These are phyloP conservation scores for Connochaetes taurinus DNA, from an alignment of 2,113 vertebrate species.

Conservation along the genomic window DNA sequence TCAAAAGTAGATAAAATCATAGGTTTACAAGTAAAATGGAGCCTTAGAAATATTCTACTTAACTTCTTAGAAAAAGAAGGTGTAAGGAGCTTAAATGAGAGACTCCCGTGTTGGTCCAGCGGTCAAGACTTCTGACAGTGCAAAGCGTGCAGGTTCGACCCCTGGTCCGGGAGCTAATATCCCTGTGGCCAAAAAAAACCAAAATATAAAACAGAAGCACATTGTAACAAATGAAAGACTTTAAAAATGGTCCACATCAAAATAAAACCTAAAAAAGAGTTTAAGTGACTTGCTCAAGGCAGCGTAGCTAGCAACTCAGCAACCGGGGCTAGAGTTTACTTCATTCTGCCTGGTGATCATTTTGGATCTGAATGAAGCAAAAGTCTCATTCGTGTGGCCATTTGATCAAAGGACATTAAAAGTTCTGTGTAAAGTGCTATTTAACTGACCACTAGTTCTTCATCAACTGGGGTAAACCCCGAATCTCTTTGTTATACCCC, in stretches of 20 bases:
- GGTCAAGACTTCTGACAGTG: neutral
- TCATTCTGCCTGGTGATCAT: neutral
- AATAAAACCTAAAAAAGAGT: neutral
- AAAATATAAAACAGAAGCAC: neutral
- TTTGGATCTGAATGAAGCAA: neutral
- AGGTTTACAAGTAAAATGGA: neutral
- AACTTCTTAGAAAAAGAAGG: neutral
- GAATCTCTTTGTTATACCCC: neutral
- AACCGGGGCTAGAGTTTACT: neutral
- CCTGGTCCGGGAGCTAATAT: neutral
- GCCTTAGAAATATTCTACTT: neutral
- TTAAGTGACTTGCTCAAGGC: neutral
- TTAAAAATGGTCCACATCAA: neutral
- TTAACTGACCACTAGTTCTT: neutral
- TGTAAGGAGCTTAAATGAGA: neutral
- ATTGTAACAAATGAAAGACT: neutral
- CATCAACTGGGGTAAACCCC: neutral
- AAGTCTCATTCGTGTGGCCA: neutral
- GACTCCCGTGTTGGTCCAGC: accelerated
- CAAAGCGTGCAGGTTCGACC: neutral
- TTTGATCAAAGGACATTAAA: neutral
- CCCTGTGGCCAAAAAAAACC: neutral
- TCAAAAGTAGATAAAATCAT: neutral
- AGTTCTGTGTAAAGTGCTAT: neutral
- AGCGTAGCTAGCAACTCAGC: neutral